A percentile compares a stretch with the other conserved stretches of the same genome.
Conservation (phyloP, 2,113 vertebrate species). For the Lepus timidus region DNA sequence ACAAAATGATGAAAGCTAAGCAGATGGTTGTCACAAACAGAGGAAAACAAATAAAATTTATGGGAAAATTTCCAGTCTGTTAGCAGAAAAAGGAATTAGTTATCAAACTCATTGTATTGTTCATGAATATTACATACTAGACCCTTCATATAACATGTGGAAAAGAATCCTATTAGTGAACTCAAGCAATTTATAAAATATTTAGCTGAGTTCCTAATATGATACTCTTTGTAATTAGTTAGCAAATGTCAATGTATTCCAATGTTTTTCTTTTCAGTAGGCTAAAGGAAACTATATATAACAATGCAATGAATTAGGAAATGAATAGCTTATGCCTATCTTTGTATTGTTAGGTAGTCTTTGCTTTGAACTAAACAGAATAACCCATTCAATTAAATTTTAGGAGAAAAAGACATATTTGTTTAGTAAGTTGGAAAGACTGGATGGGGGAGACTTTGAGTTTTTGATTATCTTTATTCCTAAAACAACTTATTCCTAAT, state of each 20-base stretch:
- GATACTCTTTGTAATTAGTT: not conserved
- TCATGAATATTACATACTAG: not conserved
- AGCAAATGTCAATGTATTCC: not conserved
- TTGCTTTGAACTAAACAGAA: not conserved
- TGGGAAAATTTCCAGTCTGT: slow-evolving; percentile 32
- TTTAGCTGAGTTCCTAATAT: not conserved
- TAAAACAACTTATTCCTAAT: not conserved
- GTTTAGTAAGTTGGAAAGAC: not conserved
- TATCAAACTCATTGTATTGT: slow-evolving; percentile 42
- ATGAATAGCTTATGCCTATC: not conserved
- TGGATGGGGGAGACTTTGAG: not conserved
- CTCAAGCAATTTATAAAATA: not conserved
- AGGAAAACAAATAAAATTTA: slow-evolving; percentile 69
- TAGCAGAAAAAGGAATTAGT: slow-evolving; percentile 15
- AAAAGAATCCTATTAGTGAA: slow-evolving; percentile 30
- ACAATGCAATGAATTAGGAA: not conserved
- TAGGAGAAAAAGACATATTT: not conserved
- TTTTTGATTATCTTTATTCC: not conserved
- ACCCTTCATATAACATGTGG: not conserved
- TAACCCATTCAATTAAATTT: not conserved
- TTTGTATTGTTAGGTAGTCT: not conserved
- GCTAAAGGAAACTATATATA: not conserved
- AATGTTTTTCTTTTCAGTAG: not conserved
- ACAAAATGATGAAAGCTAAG: slow-evolving; percentile 72
- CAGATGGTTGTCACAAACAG: slow-evolving; percentile 72